Base-by-base conservation (phyloP, 2,113 vertebrate genomes). In the Pipa parva region DNA sequence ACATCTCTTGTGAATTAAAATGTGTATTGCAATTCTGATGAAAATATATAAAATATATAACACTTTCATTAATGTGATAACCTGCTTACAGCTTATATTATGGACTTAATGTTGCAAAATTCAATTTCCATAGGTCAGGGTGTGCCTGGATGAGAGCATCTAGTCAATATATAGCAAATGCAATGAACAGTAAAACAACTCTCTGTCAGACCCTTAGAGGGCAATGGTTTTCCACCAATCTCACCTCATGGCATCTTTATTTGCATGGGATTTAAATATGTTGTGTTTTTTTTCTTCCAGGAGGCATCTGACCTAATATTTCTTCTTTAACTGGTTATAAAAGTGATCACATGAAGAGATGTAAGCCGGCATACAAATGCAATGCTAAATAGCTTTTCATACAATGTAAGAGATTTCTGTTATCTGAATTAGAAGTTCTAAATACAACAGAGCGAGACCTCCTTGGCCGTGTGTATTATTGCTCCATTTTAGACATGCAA, bases 221-320 rank as follows among this genome's bases (percentile, higher is more conserved):
- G 66, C 66, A 69, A 59, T 69, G 66, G 46, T 69, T 61, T 69
- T 45, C 57, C 58, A 69, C 57, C 50, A 45, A 54, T 69, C 28
- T 61, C 33, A 18, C 25, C n/a, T 24, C 7, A 46, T 29, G 66
- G 48, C 66, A 28, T 54, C 20, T 45, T 29, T 69, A 69, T 69
- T 69, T 69, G 66, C 66, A 69, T 61, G 54, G 58, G 48, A 69
- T 69, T 61, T 61, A 61, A 69, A 69, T 69, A 26, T 59, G 66
- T 59, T 69, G 57, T 45, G 66, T 58, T 61, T 51, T 58, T 50
- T 55, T 45, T 20, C 58, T 48, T 67, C 58, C 60, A 69, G 45
- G 48, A 69, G 39, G 66, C 57, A 39, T 45, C 66, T 69, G 66
- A 69, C 57, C 66, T 69, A 69, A 61, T 52, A 61, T 29, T 68